Evolutionary conservation across 2,113 vertebrate species (phyloP), one percentile per base, ranked within the genome.

Genomic region (Colius striatus): DNA sequence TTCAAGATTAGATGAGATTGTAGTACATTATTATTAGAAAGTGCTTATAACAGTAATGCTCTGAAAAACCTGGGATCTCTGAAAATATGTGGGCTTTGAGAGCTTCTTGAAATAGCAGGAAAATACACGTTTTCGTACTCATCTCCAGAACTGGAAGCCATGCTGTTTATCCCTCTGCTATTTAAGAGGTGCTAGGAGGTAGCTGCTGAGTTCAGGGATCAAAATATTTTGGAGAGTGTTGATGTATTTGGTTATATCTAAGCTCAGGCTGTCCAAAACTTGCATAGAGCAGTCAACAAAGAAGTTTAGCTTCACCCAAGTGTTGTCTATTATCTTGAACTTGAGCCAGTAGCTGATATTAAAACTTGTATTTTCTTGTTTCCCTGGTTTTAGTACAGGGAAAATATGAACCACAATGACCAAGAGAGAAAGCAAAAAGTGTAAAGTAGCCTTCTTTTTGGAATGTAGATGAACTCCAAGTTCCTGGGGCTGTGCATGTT

Each of bases 61-160:
- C 9, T n/a, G 10, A 45, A 61, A 38, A 51, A 10, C 9, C 27
- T 67, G 41, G 4, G 23, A 47, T 2, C 11, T 61, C 27, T 57
- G 36, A 14, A 19, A 50, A 8, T 20, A 54, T 63, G 18, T 29
- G 22, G 7, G 36, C 5, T 16, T 58, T 17, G 29, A 85, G 12
- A 21, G 10, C 26, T 57, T 43, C 32, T 63, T 58, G 30, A 60
- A 54, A 25, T 17, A 34, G 16, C 20, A 65, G 14, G 19, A 26
- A n/a, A 48, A 48, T 19, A 22, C 6, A 5, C 22, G 68, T 26
- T 14, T 61, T 27, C 45, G 50, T 15, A 34, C 22, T 5, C 45
- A 26, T 3, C 43, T 50, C 29, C 47, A 43, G 70, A 55, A 23
- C 27, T 0, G 2, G 13, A 21, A 0, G 1, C 7, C 10, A 13